Base-by-base conservation (phyloP, 2,113 vertebrate species). In the Aspidoscelis tigris region DNA sequence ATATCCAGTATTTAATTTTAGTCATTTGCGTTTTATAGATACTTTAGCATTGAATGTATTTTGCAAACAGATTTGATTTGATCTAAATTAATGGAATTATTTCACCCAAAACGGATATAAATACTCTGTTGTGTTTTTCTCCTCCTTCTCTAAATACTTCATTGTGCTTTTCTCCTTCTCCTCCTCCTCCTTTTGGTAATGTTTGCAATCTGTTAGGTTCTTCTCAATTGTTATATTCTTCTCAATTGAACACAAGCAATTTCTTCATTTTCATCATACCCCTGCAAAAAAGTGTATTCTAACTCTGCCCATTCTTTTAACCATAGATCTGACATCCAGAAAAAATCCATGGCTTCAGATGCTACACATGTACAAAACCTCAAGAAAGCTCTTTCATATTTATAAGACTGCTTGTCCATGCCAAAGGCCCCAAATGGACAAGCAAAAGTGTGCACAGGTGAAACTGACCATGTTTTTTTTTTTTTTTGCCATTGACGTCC, bases 1-100 rank as follows among this genome's bases (percentile, higher is more conserved):
- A 6, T 77, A 70, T 33, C 9, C 10, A 79, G 50, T 50, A 33
- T 71, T 81, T 84, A 81, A 39, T 85, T 88, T 90, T 85, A 87
- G 16, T 74, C 18, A 61, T 77, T 3, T 44, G 58, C 41, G 79
- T 80, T 72, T 20, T 69, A 73, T 6, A 41, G 24, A 82, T 85
- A 78, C 55, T 76, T 84, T 84, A 82, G 24, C 20, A 83, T 76
- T 61, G 20, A 72, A 41, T 70, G 22, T 43, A 44, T 39, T 77
- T 1, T 33, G 7, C 81, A 16, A 0, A 22, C 74, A 83, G 82
- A 21, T 5, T n/a, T 50, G 2, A 0, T 24, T 89, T 88, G 66
- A 18, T 82, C 61, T 55, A 70, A 47, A 55, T n/a, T 20, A 86
- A 74, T 68, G 53, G 2, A 1, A 61, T 85, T 0, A 21, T 81